Base-by-base conservation (phyloP, 2,888 invertebrate species). In the Rotaria socialis region DNA sequence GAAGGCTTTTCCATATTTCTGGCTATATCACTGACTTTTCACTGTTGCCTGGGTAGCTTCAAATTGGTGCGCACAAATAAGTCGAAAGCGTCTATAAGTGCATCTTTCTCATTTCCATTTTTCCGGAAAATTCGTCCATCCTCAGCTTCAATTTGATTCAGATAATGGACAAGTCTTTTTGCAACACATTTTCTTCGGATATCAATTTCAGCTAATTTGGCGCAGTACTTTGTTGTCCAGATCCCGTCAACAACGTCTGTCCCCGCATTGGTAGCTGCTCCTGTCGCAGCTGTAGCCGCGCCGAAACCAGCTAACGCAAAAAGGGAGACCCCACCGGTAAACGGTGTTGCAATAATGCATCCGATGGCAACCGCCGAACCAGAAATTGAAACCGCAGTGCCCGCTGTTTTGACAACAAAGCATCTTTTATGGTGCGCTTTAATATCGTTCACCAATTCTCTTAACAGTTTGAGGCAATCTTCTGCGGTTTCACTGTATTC, bases 101-200 rank as follows among this genome's bases (percentile, higher is more conserved):
- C 75, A 43, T 41, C 75, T 43, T 43, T 24, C 24, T 75, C 75
- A 3, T 75, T 43, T 8, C 75, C 75, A 47, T 41, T 43, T 75
- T 41, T 6, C 24, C 24, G 43, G 75, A 47, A 43, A 75, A 75
- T 75, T 43, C 41, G 75, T 43, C 24, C 75, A 41, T 43, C 75
- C 14, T 75, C 75, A 41, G 19, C 75, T 75, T 75, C 75, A 75
- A 75, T 75, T 43, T 43, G 75, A 41, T 75, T 11, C 41, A 75
- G 7, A 24, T 75, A 75, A 43, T 24, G 2, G 24, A 1, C 5
- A 19, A 75, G 24, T 43, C 24, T 22, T 75, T 75, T 22, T 47
- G 14, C 75, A 16, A 47, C 75, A 41, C 19, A 0, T 75, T 75
- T 8, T 41, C 43, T 43, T 43, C 75, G 75, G 8, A 7, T 75